phyloP scores from a whole-genome alignment of 2,113 vertebrate species.

The Plecotus auritus region DNA sequence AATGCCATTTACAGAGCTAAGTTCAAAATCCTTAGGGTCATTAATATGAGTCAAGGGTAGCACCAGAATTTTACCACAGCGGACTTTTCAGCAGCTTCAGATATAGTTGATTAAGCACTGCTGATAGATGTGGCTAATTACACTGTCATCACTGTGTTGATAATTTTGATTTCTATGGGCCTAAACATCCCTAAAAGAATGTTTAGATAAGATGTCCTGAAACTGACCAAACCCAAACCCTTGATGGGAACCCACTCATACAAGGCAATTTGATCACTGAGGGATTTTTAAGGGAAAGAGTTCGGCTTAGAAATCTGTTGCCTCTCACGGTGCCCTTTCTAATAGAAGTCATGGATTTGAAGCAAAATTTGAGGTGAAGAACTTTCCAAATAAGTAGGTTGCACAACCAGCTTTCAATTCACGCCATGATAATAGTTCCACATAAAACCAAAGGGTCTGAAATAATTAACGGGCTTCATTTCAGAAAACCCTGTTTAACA shows the following conservation, averaged over 20 bases:
- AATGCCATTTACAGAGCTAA: constrained; percentile 5
- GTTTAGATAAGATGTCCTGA: constrained; percentile 33
- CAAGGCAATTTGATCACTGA: constrained; percentile 7
- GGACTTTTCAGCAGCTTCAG: constrained; percentile 20
- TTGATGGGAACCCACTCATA: background rate
- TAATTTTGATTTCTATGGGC: background rate
- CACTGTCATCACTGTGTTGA: constrained; percentile 27
- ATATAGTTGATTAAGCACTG: background rate
- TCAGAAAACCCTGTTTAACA: constrained; percentile 44
- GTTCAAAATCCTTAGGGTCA: constrained; percentile 12
- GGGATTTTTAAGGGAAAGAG: constrained; percentile 15
- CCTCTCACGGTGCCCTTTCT: background rate
- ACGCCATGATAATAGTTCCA: background rate
- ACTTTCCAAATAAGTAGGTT: constrained; percentile 31
- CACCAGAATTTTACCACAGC: background rate
- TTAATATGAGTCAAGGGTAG: background rate
- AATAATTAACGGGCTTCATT: constrained; percentile 22
- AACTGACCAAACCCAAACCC: constrained; percentile 12
- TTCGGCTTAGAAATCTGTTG: background rate
- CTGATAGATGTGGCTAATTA: constrained; percentile 45
- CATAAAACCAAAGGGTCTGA: constrained; percentile 6
- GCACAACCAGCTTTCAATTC: constrained; percentile 36
- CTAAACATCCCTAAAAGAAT: constrained; percentile 18
- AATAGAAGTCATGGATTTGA: constrained; percentile 7
- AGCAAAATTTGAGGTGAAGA: constrained; percentile 10